phyloP scores from a whole-genome alignment of 2,797 vertebrate genomes.

The Oceanodroma leucorhoa region DNA sequence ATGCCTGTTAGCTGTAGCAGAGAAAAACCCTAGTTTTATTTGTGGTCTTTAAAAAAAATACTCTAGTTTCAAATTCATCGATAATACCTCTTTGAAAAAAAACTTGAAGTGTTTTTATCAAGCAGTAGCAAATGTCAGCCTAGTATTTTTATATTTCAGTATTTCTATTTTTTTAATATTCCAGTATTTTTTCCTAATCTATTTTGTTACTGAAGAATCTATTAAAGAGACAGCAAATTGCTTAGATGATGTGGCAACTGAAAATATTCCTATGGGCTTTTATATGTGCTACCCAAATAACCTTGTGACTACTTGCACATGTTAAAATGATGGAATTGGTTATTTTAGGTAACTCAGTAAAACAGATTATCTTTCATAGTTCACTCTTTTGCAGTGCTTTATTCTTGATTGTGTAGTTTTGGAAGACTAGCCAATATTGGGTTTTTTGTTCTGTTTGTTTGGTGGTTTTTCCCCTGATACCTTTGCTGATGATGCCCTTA shows the following conservation, averaged over 20 bases:
- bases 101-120: not conserved
- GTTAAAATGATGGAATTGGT: not conserved
- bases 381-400: not conserved
- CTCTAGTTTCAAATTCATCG: not conserved
- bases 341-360: not conserved
- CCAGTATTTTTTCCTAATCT: not conserved
- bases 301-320: not conserved
- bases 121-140: not conserved
- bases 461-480: not conserved
- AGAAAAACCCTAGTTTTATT: not conserved
- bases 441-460: not conserved
- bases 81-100: not conserved
- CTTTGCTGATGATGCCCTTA: not conserved
- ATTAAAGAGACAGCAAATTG: not conserved
- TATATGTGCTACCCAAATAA: not conserved
- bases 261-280: not conserved
- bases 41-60: accelerated
- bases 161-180: not conserved
- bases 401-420: not conserved
- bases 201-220: not conserved
- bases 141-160: not conserved
- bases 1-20: not conserved
- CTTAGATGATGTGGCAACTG: not conserved
- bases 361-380: not conserved
- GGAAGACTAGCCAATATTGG: not conserved